Conservation (phyloP, 2,888 invertebrate species). For the Lordiphosa andalusiaca region DNA sequence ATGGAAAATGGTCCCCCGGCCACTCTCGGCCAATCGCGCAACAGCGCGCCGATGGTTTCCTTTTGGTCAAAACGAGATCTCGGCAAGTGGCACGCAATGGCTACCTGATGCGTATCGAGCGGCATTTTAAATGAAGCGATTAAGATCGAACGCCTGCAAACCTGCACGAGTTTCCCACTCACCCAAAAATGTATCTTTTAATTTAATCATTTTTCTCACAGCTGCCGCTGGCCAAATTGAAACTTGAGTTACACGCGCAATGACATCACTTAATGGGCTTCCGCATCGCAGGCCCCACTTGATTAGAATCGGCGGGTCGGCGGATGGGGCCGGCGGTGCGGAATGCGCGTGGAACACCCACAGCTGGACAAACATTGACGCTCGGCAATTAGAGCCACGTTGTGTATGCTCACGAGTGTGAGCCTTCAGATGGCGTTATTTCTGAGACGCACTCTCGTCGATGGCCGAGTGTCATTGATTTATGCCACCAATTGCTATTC, state of each 20-base stretch:
- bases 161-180: conserved; percentile 45
- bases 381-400: conserved; percentile 65
- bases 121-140: conserved; percentile 78
- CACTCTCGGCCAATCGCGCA: conserved; percentile 49
- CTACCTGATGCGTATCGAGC: conserved; percentile 70
- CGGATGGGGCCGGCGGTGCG: conserved; percentile 47
- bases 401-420: conserved; percentile 9
- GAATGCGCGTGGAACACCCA: conserved; percentile 64
- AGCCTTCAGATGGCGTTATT: conserved; percentile 41
- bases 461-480: conserved; percentile 60
- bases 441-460: conserved; percentile 38
- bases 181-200: conserved; percentile 49
- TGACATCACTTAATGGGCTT: conserved; percentile 55
- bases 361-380: conserved; percentile 64
- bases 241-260: conserved; percentile 59
- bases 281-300: conserved; percentile 35
- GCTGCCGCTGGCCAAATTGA: conserved; percentile 51
- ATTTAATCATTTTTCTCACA: conserved; percentile 73
- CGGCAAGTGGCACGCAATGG: conserved; percentile 72
- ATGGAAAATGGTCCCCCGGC: conserved; percentile 49
- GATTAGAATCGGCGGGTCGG: conserved; percentile 69
- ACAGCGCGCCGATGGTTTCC: conserved; percentile 36
- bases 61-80: conserved; percentile 68
- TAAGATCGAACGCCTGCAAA: conserved; percentile 73
- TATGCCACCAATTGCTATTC: conserved; percentile 68